Base-by-base conservation (phyloP, 2,797 vertebrate genomes). In the Gadopsis marmoratus region DNA sequence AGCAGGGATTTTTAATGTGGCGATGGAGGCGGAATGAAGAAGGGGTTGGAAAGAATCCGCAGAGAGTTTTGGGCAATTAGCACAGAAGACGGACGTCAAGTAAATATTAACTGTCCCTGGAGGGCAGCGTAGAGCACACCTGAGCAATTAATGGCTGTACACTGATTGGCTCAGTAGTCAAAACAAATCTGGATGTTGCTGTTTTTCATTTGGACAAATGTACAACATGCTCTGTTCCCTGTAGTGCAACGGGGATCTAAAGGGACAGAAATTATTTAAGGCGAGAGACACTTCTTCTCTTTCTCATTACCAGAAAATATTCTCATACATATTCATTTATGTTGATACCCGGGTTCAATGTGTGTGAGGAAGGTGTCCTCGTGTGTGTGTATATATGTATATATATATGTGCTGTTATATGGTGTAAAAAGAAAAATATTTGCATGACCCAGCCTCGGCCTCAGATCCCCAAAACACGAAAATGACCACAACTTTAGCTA, bases 121-220 rank as follows among this genome's bases (percentile, higher is more conserved):
- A 14, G 61, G 47, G 26, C 16, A 4, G 21, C 0, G 33, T 1
- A 0, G 2, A 39, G 17, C 53, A 50, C 55, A 63, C 66, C 69
- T 51, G 43, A 50, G 63, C 41, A 43, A 66, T 41, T 61, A n/a
- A 26, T 1, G 4, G 19, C 62, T 26, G 12, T 0, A 3, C 5
- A 0, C 59, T 53, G 64, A 41, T 54, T 47, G 70, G 37, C 45
- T 45, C 4, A 21, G 16, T 2, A 2, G 7, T 55, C 23, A 62
- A n/a, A 72, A 56, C 35, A 14, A 56, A 72, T 14, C 47, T 43
- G 43, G 45, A 61, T 43, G 48, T 56, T 37, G 14, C 9, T 37
- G 43, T 16, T 53, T 59, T 70, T 48, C 26, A 13, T 37, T 23
- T 43, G 1, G 61, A 43, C 31, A 51, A 14, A 50, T 16, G 12